A percentile compares a stretch with the other conserved stretches of the same genome.
Evolutionary conservation across 2,888 invertebrate genomes (phyloP).

Genomic region (Drosophila diplacantha): DNA sequence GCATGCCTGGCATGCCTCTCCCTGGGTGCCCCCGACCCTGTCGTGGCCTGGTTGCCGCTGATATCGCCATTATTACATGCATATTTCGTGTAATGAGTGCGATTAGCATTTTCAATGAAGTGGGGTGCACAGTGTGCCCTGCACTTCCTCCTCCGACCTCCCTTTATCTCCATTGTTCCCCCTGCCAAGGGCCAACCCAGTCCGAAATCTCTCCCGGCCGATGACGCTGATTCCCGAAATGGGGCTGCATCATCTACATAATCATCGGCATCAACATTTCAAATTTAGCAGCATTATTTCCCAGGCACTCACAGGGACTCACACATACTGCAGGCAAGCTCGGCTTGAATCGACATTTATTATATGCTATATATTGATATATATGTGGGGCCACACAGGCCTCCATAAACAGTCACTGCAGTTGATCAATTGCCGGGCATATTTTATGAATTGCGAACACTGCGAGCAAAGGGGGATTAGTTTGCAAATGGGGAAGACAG

Average conservation of each 20-base stretch:
- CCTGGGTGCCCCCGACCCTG: constrained; percentile 7
- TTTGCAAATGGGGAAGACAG: not conserved
- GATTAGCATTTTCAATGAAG: constrained; percentile 72
- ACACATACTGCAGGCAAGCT: not conserved
- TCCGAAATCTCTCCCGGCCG: constrained; percentile 7
- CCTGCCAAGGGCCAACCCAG: no score
- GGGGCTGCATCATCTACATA: constrained; percentile 62
- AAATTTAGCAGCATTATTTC: constrained; percentile 64
- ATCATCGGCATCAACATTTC: constrained; percentile 66
- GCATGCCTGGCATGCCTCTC: constrained; percentile 13
- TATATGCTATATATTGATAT: not conserved
- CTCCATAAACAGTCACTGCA: constrained; percentile 20
- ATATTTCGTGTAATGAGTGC: constrained; percentile 72
- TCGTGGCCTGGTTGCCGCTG: constrained; percentile 39
- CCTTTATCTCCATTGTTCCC: not conserved
- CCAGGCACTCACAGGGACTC: not conserved
- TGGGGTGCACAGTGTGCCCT: constrained; percentile 70
- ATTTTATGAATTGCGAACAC: constrained; percentile 38
- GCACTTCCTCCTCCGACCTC: constrained; percentile 34
- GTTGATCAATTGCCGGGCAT: constrained; percentile 57
- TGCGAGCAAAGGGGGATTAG: not conserved
- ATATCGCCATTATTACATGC: constrained; percentile 71
- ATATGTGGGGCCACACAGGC: constrained; percentile 1
- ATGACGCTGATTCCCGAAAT: constrained; percentile 30
- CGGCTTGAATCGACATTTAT: not conserved